phyloP scores from a whole-genome alignment of 2,888 invertebrate genomes.

The Escarpia spicata region DNA sequence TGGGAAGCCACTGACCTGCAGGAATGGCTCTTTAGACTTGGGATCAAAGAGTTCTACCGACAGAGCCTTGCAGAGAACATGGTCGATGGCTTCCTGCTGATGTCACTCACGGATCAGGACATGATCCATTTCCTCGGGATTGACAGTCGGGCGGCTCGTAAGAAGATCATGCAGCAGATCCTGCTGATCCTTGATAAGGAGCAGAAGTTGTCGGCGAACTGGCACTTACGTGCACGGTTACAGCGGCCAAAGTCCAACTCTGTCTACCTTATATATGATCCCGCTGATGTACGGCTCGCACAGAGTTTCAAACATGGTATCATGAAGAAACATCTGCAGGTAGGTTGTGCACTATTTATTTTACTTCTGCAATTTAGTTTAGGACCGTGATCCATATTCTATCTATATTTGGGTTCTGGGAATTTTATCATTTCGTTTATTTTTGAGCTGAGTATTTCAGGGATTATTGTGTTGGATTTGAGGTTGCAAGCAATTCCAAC shows the following conservation, averaged over 20 bases:
- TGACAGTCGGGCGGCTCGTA: constrained; percentile 60
- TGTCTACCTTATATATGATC: constrained; percentile 62
- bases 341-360: constrained; percentile 34
- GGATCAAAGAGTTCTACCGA: constrained; percentile 63
- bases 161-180: constrained; percentile 63
- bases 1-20: constrained; percentile 61
- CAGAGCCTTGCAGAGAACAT: constrained; percentile 61
- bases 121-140: constrained; percentile 59
- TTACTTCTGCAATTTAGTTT: no score
- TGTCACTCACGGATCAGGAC: constrained; percentile 61
- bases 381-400: no score
- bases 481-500: neutral
- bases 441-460: neutral
- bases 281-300: constrained; percentile 60
- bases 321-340: constrained; percentile 57
- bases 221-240: constrained; percentile 61
- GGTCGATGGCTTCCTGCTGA: constrained; percentile 64
- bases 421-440: neutral
- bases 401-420: neutral
- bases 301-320: constrained; percentile 61
- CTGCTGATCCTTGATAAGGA: constrained; percentile 58
- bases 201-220: constrained; percentile 57
- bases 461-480: neutral
- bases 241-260: constrained; percentile 54
- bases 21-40: constrained; percentile 62